A percentile compares a stretch with the other conserved stretches of the same genome.
phyloP scores from a whole-genome alignment of 2,113 vertebrate genomes.

The Eonycteris spelaea region DNA sequence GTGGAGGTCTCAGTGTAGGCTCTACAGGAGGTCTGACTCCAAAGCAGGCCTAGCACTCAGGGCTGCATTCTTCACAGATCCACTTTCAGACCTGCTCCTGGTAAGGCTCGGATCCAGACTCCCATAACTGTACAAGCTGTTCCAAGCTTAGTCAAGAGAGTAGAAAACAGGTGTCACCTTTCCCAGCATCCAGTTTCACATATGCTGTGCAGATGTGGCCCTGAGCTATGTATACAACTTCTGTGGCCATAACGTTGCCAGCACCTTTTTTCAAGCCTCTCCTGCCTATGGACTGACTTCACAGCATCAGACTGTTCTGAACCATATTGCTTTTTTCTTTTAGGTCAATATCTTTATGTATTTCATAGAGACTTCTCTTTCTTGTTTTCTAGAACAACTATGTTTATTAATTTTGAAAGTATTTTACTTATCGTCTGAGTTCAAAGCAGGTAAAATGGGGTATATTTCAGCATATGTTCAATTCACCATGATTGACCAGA shows the following conservation, averaged over 20 bases:
- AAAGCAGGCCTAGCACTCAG: neutral
- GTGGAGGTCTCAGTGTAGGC: too few species aligned
- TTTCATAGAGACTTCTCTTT: neutral
- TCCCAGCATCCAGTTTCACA: neutral
- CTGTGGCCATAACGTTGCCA: neutral
- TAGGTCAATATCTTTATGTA: neutral
- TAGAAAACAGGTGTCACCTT: neutral
- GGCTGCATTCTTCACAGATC: neutral
- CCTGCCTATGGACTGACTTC: neutral
- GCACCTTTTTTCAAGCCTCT: neutral
- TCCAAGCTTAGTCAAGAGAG: neutral
- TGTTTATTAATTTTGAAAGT: neutral
- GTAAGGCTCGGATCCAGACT: neutral
- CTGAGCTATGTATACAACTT: neutral
- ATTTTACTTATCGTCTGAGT: neutral
- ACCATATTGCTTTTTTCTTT: neutral
- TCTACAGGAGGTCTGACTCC: neutral
- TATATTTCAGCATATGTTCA: neutral
- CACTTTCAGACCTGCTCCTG: neutral
- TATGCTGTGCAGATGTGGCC: neutral
- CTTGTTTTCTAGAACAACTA: neutral
- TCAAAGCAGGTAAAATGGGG: neutral
- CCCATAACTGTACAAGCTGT: neutral
- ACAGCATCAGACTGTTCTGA: neutral
- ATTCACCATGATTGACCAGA: neutral